These are phyloP conservation scores for Phalacrocorax aristotelis DNA, from an alignment of 2,113 vertebrate genomes.

Conservation along the genomic window DNA sequence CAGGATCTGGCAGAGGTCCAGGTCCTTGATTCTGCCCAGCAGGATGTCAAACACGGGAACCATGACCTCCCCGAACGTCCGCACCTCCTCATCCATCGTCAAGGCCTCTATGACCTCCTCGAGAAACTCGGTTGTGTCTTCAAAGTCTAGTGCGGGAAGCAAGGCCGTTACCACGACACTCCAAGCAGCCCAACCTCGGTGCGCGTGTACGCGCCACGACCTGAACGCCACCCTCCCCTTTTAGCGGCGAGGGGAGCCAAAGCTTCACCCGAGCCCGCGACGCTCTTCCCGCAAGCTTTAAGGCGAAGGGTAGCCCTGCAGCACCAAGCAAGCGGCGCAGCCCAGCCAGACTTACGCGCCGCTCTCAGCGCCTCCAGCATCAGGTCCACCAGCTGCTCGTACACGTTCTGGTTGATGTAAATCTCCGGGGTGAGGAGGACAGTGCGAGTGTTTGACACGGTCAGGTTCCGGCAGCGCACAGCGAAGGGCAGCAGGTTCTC, in stretches of 20 bases:
- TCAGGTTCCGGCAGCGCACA: constrained; percentile 88
- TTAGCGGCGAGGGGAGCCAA: fast-evolving
- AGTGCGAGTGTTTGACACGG: constrained; percentile 87
- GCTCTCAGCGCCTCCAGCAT: constrained; percentile 86
- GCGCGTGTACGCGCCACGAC: fast-evolving
- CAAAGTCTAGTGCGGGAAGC: constrained; percentile 76
- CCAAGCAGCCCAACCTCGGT: too few relatives aligned
- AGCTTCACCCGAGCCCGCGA: fast-evolving
- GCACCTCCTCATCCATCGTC: constrained; percentile 89
- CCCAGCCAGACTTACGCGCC: constrained; percentile 74
- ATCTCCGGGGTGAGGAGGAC: constrained; percentile 96
- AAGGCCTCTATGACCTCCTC: constrained; percentile 89
- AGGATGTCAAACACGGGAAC: constrained; percentile 91
- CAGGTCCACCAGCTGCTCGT: constrained; percentile 93
- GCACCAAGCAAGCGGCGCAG: fast-evolving
- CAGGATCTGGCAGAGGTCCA: constrained; percentile 92
- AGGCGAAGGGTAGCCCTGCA: fast-evolving
- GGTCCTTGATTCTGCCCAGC: constrained; percentile 84
- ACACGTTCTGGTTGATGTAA: constrained; percentile 89
- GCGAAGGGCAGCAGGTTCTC: constrained; percentile 93
- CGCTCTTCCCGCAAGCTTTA: fast-evolving
- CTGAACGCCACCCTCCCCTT: too few relatives aligned
- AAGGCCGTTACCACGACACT: fast-evolving
- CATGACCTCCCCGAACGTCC: constrained; percentile 92
- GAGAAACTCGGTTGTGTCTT: constrained; percentile 88